Evolutionary conservation across 2,113 vertebrate species (phyloP), one percentile per base, ranked within the genome.

Genomic region (Amazona vittata): DNA sequence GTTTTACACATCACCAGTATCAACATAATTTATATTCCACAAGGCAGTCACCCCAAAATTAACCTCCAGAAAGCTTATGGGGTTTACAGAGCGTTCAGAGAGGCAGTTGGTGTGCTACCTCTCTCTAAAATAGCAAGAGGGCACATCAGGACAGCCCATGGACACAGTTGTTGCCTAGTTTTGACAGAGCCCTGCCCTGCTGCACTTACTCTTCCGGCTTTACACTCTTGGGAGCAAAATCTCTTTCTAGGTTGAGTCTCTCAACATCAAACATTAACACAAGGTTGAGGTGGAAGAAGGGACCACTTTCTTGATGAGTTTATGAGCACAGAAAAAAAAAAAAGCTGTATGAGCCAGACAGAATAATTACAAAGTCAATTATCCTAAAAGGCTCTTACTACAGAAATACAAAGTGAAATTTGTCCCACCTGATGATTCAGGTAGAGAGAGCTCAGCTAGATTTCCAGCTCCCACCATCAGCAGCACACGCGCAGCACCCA

Each of bases 111-210:
- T 1, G 28, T 4, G 21, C 62, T 4, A 16, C 82, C 67, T 35
- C 18, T 49, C 57, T 52, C 22, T 9, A 15, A 7, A 43, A 20
- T 1, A 52, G 53, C 7, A 29, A 5, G 35, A 83, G 68, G 39
- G 39, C 89, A 77, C 2, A 0, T 41, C 1, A 12, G 41, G 60
- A 28, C 0, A 52, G 68, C 25, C 1, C 15, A 20, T 0, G 5
- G 49, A 11, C 3, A 1, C 9, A 1, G 50, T 1, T 6, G 18
- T 4, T 20, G n/a, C 86, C 76, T 26, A 3, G 21, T 12, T 67
- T 31, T 52, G 50, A 31, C 1, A 18, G 63, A 69, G 73, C 77
- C 59, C 53, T 49, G 74, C 37, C 78, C 74, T 57, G 28, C 87
- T 25, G 53, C 85, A 20, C 39, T 62, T 19, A 15, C 20, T 46